Base-by-base conservation (phyloP, 1,140 invertebrate genomes). In the Bombus breviceps region DNA sequence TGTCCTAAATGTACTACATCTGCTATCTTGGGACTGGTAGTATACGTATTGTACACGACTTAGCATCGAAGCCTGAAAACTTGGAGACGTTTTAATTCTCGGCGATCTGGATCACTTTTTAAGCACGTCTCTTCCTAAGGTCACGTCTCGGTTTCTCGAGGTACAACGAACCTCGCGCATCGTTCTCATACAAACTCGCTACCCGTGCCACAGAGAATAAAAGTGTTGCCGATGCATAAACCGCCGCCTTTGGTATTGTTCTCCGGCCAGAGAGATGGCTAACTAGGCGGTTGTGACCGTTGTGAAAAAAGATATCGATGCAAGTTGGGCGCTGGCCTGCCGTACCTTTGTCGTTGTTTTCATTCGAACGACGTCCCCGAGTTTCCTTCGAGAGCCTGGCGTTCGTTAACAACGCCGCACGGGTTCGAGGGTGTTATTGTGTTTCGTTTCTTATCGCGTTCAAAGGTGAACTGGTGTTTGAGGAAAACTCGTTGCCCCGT, bases 141-240 rank as follows among this genome's bases (percentile, higher is more conserved):
- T 57, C 83, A 28, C 76, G 76, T n/a, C 66, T 28, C 41, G 47
- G 76, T 79, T 84, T 79, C 32, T 62, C 76, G n/a, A 9, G 37
- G 25, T n/a, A 62, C 57, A 80, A 80, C 47, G 83, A 80, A 79
- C 75, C 82, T 43, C 66, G 75, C 78, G 8, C 81, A 83, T 71
- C 82, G 82, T 59, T 57, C 53, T 32, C 39, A 69, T 69, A 22
- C 53, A 39, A 72, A 80, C 53, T 41, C n/a, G 1, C 5, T 59
- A 68, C 39, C 57, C 76, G 66, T 32, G 39, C 34, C 74, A 59
- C 28, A 37, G 39, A 76, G 87, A 85, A 89, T 86, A 89, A 89
- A 89, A 89, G 87, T 89, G 88, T 89, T 53, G 87, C 43, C 77
- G 75, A 71, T 82, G 87, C 77, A 72, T 86, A 89, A 89, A 86